Conservation (phyloP, 2,113 vertebrate species). For the Monopterus albus region DNA sequence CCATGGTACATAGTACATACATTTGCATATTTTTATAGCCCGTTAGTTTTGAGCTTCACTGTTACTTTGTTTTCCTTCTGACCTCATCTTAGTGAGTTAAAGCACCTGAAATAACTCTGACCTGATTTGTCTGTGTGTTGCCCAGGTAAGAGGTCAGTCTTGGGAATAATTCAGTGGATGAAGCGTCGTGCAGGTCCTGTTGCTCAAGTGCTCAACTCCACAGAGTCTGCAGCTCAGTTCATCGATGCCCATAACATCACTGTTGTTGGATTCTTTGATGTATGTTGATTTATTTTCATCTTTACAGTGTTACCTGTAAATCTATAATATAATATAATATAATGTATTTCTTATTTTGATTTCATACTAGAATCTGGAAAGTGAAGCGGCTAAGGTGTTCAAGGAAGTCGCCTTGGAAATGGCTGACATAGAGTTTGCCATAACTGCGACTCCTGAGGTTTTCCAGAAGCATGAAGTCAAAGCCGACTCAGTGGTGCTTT, state of each 20-base stretch:
- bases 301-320: background rate
- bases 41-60: no score
- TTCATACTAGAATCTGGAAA: conserved; percentile 80
- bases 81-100: background rate
- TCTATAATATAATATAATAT: no score
- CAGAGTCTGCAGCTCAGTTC: conserved; percentile 58
- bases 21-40: no score
- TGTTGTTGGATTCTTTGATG: conserved; percentile 90
- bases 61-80: background rate
- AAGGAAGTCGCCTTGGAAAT: conserved; percentile 73
- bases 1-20: no score
- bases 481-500: conserved; percentile 83
- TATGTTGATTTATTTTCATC: conserved; percentile 45
- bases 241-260: conserved; percentile 72
- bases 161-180: conserved; percentile 87
- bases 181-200: conserved; percentile 79
- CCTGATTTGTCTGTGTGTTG: conserved; percentile 8
- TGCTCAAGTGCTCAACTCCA: conserved; percentile 69
- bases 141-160: conserved; percentile 79
- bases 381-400: conserved; percentile 76
- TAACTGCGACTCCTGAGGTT: conserved; percentile 79
- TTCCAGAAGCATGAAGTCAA: conserved; percentile 85
- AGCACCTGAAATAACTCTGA: background rate
- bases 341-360: background rate
- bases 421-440: conserved; percentile 82